Percentiles rank a stretch among this genome's conserved stretches.
Evolutionary conservation across 2,113 vertebrate genomes (phyloP).

Genomic region (Rattus norvegicus): GRCr8 NC_086031.1:33637001-33637500

Average conservation of each 20-base stretch:
- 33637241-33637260: not conserved
- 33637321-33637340: not conserved
- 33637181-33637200: not conserved
- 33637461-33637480: not conserved
- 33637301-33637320: not conserved
- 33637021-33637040: not conserved
- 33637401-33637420: not conserved
- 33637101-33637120: no score
- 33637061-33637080: not conserved
- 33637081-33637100: not conserved
- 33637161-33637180: not conserved
- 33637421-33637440: not conserved
- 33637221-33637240: not conserved
- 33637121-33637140: not conserved
- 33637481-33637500: not conserved
- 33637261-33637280: not conserved
- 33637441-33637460: conserved; percentile 8
- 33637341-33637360: conserved; percentile 32
- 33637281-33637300: conserved; percentile 1
- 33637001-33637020: no score
- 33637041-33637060: not conserved
- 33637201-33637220: not conserved
- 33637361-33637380: conserved; percentile 22
- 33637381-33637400: conserved; percentile 36
- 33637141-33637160: not conserved